Evolutionary conservation across 2,113 vertebrate species (phyloP).

Genomic region (Tympanuchus pallidicinctus): DNA sequence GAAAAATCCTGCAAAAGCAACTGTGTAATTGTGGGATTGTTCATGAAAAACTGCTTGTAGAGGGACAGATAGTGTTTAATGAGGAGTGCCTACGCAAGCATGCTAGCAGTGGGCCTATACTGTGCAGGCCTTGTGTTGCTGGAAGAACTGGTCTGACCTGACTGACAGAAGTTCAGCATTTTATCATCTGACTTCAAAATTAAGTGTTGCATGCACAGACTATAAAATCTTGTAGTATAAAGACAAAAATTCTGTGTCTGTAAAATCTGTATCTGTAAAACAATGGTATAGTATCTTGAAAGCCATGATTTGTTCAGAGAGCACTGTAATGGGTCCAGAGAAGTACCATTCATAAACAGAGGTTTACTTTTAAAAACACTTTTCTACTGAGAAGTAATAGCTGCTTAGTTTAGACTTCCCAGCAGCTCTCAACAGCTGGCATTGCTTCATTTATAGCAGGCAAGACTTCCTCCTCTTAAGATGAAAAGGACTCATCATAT

Average conservation of each 20-base stretch:
- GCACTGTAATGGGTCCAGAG: background rate
- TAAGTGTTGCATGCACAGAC: background rate
- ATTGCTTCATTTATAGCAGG: background rate
- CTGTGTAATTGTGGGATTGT: background rate
- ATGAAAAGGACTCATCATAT: background rate
- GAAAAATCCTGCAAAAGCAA: background rate
- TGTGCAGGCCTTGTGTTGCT: background rate
- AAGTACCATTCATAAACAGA: background rate
- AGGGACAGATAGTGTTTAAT: background rate
- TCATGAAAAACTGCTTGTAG: background rate
- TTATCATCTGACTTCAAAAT: conserved; percentile 40
- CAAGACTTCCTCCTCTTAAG: background rate
- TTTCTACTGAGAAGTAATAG: background rate
- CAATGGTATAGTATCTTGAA: background rate
- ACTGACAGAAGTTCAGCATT: conserved; percentile 2
- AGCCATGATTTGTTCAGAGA: background rate
- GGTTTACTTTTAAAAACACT: background rate
- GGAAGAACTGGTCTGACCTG: conserved; percentile 44
- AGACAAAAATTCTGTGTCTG: background rate
- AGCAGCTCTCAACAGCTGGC: background rate
- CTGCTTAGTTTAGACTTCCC: background rate
- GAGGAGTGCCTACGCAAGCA: background rate
- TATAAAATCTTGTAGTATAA: background rate
- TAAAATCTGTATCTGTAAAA: background rate
- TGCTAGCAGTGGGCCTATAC: background rate